A percentile compares a stretch with the other conserved stretches of the same genome.
Evolutionary conservation across 2,888 invertebrate genomes (phyloP).

Genomic region (Lomographa bimaculata): DNA sequence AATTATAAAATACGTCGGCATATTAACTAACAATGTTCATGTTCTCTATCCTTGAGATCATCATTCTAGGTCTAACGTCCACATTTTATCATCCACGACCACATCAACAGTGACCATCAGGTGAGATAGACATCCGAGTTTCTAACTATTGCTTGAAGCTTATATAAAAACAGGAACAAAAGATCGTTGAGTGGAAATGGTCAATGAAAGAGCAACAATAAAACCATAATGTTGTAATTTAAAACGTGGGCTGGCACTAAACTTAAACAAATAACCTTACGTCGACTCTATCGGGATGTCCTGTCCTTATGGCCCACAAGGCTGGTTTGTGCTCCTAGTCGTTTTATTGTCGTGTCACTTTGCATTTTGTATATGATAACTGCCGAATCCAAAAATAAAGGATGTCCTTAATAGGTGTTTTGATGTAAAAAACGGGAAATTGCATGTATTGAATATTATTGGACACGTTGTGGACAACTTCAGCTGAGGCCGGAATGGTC

Average conservation of each 20-base stretch:
- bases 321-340: slow-evolving; percentile 40
- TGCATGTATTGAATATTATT: too few relatives aligned
- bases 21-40: too few relatives aligned
- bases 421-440: background rate
- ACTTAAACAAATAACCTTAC: slow-evolving; percentile 82
- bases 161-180: slow-evolving; percentile 35
- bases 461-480: too few relatives aligned
- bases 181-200: slow-evolving; percentile 50
- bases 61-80: too few relatives aligned
- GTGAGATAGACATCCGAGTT: too few relatives aligned
- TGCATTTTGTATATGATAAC: slow-evolving; percentile 19
- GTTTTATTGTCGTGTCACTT: slow-evolving; percentile 35
- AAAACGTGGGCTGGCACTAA: slow-evolving; percentile 74
- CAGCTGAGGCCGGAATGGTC: too few relatives aligned
- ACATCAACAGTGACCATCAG: too few relatives aligned
- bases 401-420: slow-evolving; percentile 8
- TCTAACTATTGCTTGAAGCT: too few relatives aligned
- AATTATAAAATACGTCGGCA: too few relatives aligned
- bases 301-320: slow-evolving; percentile 53
- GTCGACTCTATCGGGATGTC: slow-evolving; percentile 78
- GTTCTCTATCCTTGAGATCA: too few relatives aligned
- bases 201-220: slow-evolving; percentile 64
- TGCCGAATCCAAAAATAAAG: slow-evolving; percentile 20
- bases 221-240: slow-evolving; percentile 71
- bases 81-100: too few relatives aligned